Percentiles rank a stretch among this genome's conserved stretches.
These are phyloP conservation scores for Nansenia antarctica DNA, from an alignment of 2,113 vertebrate genomes.

Conservation along the genomic window DNA sequence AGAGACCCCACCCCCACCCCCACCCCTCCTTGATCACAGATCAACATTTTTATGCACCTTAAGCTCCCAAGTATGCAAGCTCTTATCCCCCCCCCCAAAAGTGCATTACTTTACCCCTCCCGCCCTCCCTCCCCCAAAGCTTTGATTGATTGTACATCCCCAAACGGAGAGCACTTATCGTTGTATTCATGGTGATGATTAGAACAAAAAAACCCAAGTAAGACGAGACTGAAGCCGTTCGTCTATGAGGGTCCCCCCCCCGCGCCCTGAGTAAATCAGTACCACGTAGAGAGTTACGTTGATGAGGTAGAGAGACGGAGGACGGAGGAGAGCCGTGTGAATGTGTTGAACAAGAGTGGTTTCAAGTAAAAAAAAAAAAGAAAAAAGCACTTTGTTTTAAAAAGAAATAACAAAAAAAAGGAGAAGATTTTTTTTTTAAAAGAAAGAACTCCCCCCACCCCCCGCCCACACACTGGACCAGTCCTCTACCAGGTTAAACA, in stretches of 20 bases:
- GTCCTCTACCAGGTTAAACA: conserved; percentile 61
- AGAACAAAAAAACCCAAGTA: too few relatives aligned
- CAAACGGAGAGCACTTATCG: conserved; percentile 68
- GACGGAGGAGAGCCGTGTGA: conserved; percentile 71
- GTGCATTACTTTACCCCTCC: conserved; percentile 49
- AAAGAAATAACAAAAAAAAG: too few relatives aligned
- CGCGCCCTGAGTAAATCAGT: too few relatives aligned
- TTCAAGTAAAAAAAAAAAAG: too few relatives aligned
- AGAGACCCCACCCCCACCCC: too few relatives aligned
- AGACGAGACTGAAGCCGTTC: conserved; percentile 41
- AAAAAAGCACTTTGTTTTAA: conserved; percentile 74
- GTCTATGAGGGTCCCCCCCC: conserved; percentile 37
- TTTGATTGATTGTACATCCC: conserved; percentile 74
- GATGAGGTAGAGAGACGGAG: conserved; percentile 59
- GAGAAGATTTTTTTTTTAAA: conserved; percentile 73
- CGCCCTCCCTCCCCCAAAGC: conserved; percentile 48
- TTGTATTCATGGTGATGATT: conserved; percentile 56
- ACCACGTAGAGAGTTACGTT: conserved; percentile 36
- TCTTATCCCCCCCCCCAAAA: conserved; percentile 39
- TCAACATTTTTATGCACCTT: conserved; percentile 77
- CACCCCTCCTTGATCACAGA: conserved; percentile 27
- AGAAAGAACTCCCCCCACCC: too few relatives aligned
- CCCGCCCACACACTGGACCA: conserved; percentile 71
- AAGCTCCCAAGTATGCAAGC: conserved; percentile 70
- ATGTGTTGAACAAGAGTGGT: conserved; percentile 77